phyloP scores from a whole-genome alignment of 1,140 invertebrate genomes.

The Eciton burchellii region DNA sequence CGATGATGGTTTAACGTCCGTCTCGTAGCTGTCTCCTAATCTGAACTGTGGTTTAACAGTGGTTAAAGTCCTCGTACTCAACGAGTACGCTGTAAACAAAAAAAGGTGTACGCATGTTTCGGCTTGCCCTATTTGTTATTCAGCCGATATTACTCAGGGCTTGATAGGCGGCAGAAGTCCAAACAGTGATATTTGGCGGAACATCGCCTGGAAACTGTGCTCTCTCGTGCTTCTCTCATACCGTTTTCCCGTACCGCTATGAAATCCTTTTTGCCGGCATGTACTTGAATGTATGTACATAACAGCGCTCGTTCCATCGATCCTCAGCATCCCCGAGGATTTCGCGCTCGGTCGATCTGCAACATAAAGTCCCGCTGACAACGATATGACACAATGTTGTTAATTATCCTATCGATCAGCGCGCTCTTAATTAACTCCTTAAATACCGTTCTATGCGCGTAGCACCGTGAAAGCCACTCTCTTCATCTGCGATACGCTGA shows the following conservation, averaged over 20 bases:
- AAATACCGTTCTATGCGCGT: background rate
- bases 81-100: too few relatives aligned
- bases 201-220: background rate
- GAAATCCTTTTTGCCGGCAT: conserved; percentile 29
- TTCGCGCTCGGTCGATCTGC: conserved; percentile 32
- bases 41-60: too few relatives aligned
- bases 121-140: too few relatives aligned
- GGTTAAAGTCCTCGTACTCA: too few relatives aligned
- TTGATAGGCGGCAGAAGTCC: too few relatives aligned
- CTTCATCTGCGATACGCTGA: too few relatives aligned
- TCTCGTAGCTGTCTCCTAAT: too few relatives aligned
- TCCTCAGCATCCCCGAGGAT: conserved; percentile 18
- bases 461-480: background rate
- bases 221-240: background rate
- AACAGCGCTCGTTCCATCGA: conserved; percentile 31
- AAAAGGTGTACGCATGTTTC: too few relatives aligned
- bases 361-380: conserved; percentile 14
- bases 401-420: background rate
- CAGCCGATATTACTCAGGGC: too few relatives aligned
- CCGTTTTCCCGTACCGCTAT: conserved; percentile 4
- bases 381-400: conserved; percentile 15
- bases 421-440: background rate
- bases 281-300: conserved; percentile 13
- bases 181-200: background rate
- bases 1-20: too few relatives aligned